phyloP scores from a whole-genome alignment of 2,113 vertebrate genomes.

The Hippocampus abdominalis region DNA sequence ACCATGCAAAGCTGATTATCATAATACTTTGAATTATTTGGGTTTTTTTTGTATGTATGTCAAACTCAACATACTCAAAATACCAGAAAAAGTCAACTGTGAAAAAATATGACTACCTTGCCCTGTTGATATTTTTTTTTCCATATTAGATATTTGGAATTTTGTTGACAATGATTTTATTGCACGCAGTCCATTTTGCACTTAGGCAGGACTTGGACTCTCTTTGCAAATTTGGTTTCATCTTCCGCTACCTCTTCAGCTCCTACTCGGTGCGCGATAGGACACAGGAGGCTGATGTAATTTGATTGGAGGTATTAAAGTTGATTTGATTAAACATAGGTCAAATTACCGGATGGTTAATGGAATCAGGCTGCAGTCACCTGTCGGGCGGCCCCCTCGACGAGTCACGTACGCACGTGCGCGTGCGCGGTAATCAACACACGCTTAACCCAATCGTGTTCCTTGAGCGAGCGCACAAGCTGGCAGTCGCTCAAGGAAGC shows the following conservation, averaged over 20 bases:
- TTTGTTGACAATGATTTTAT: not conserved
- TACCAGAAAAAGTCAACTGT: no score
- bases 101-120: no score
- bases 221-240: not conserved
- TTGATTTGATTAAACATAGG: constrained; percentile 63
- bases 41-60: constrained; percentile 36
- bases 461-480: not conserved
- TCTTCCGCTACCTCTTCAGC: constrained; percentile 12
- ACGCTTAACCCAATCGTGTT: constrained; percentile 1
- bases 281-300: constrained; percentile 58
- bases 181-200: not conserved
- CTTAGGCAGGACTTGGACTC: not conserved
- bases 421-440: constrained; percentile 8
- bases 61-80: no score
- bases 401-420: constrained; percentile 12
- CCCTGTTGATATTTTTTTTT: no score
- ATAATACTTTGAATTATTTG: constrained; percentile 53
- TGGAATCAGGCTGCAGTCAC: constrained; percentile 57
- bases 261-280: constrained; percentile 42
- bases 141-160: not conserved
- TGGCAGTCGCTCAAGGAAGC: constrained; percentile 5
- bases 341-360: constrained; percentile 64
- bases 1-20: constrained; percentile 64
- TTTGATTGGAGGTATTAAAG: constrained; percentile 64
- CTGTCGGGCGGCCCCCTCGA: constrained; percentile 31